Percentiles rank a stretch among this genome's conserved stretches.
Conservation (phyloP, 2,113 vertebrate species). For the Macaca mulatta region DNA sequence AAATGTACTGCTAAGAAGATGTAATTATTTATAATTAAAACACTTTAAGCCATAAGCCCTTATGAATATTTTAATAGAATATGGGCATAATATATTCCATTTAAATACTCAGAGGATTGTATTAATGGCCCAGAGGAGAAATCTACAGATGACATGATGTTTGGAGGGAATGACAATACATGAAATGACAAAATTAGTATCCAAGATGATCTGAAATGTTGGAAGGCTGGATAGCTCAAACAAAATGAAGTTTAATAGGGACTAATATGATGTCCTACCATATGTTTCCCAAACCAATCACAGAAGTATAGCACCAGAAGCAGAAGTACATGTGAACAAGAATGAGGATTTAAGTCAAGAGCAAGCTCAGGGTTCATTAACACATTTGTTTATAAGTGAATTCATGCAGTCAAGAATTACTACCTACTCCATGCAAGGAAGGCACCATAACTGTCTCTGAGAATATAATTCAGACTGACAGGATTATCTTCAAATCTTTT, state of each 20-base stretch:
- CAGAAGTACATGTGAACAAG: not conserved
- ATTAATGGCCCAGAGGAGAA: not conserved
- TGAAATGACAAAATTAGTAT: not conserved
- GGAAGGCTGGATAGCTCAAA: not conserved
- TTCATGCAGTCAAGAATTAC: not conserved
- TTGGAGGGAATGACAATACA: not conserved
- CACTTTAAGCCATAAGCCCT: constrained; percentile 18
- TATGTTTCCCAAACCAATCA: not conserved
- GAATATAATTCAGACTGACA: not conserved
- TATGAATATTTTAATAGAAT: constrained; percentile 54
- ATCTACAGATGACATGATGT: not conserved
- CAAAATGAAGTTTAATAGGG: not conserved
- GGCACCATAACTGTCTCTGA: not conserved
- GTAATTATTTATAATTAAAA: constrained; percentile 53
- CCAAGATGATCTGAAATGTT: not conserved
- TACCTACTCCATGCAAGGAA: not conserved
- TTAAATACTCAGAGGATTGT: constrained; percentile 41
- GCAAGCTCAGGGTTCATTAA: not conserved
- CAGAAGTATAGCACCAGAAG: not conserved
- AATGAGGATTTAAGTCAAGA: not conserved
- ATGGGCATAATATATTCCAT: not conserved
- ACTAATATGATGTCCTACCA: not conserved
- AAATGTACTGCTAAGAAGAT: constrained; percentile 20
- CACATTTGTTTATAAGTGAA: not conserved
- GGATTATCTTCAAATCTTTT: not conserved